Conservation (phyloP, 2,888 invertebrate species). For the Dryocosmus kuriphilus region DNA sequence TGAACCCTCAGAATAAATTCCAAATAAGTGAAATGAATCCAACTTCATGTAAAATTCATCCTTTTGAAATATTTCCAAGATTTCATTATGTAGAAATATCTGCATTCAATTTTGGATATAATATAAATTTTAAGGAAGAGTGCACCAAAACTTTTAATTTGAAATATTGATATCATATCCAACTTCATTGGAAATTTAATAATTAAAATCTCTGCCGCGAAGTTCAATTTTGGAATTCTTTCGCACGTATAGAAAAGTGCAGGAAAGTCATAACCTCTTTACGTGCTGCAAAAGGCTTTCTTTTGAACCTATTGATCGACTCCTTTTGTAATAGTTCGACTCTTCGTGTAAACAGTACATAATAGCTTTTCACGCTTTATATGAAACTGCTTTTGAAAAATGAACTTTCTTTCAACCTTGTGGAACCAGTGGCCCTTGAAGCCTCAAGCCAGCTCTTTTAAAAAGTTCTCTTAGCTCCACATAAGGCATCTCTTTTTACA, state of each 20-base stretch:
- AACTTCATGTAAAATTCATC: no score
- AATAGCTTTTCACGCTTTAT: neutral
- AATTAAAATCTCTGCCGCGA: neutral
- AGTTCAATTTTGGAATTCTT: neutral
- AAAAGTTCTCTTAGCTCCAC: neutral
- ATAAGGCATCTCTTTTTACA: neutral
- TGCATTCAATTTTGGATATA: no score
- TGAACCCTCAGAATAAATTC: no score
- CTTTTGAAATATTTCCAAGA: no score
- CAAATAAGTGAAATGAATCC: no score
- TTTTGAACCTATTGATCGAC: neutral
- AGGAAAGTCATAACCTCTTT: neutral
- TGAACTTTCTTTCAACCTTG: conserved; percentile 20
- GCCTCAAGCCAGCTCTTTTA: neutral
- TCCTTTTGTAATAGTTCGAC: neutral
- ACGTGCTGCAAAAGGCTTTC: neutral
- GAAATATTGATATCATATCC: no score
- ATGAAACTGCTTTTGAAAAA: conserved; percentile 14
- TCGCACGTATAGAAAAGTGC: neutral
- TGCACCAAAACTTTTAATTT: no score
- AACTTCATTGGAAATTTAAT: no score
- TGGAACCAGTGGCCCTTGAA: neutral
- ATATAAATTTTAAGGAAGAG: no score
- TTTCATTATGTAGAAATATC: no score
- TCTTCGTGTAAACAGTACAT: neutral